Percentiles rank a stretch among this genome's conserved stretches.
Evolutionary conservation across 2,113 vertebrate genomes (phyloP).

Genomic region (Fulica atra): DNA sequence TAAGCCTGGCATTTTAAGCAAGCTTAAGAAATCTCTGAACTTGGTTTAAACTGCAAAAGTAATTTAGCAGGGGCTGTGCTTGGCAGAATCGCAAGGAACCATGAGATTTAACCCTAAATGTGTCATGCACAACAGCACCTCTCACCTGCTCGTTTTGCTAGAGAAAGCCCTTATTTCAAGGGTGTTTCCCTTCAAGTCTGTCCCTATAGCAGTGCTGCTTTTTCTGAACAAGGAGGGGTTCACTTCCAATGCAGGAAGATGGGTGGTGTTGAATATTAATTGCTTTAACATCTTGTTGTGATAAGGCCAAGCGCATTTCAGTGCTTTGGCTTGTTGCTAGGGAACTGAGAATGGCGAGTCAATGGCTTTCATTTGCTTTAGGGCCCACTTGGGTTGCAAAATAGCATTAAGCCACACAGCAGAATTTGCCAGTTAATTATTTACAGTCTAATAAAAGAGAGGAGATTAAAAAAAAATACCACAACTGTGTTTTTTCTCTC

Average conservation of each 20-base stretch:
- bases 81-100: background rate
- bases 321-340: slow-evolving; percentile 77
- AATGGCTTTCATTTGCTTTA: slow-evolving; percentile 51
- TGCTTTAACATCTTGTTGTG: slow-evolving; percentile 61
- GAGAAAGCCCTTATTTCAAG: background rate
- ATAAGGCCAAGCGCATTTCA: slow-evolving; percentile 63
- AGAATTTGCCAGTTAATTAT: slow-evolving; percentile 65
- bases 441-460: slow-evolving; percentile 33
- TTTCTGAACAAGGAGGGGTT: background rate
- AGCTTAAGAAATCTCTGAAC: background rate
- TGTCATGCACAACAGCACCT: background rate
- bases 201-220: background rate
- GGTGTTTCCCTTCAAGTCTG: background rate
- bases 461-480: background rate
- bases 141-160: rapidly evolving
- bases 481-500: background rate
- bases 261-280: slow-evolving; percentile 76
- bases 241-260: background rate
- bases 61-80: background rate
- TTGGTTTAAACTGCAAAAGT: background rate
- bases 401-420: slow-evolving; percentile 45
- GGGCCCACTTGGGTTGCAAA: slow-evolving; percentile 49
- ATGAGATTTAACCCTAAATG: background rate
- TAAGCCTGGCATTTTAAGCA: background rate
- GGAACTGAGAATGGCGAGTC: slow-evolving; percentile 71